These are phyloP conservation scores for Corythoichthys haematopterus DNA, from an alignment of 2,113 vertebrate species.

Conservation along the genomic window DNA sequence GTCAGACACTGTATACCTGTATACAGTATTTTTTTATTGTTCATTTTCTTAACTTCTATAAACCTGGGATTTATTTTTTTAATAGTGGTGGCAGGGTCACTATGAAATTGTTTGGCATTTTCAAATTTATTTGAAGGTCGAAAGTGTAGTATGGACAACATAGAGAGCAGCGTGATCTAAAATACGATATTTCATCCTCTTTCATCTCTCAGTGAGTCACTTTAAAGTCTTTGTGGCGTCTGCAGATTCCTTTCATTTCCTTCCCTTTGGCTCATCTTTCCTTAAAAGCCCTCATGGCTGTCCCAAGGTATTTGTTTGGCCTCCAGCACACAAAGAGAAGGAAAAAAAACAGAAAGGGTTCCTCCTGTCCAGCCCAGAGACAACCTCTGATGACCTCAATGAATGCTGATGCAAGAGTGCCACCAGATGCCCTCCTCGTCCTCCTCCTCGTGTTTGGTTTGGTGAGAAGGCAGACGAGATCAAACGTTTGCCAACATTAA, in stretches of 20 bases:
- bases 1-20: no score
- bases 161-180: not conserved
- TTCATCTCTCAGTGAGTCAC: conserved; percentile 1
- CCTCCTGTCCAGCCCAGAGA: not conserved
- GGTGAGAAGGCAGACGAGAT: not conserved
- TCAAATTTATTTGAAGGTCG: not conserved
- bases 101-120: no score
- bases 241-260: conserved; percentile 3
- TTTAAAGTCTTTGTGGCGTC: not conserved
- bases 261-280: conserved; percentile 4
- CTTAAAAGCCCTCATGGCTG: conserved; percentile 2
- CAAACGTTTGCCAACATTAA: not conserved
- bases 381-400: not conserved
- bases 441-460: not conserved
- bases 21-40: no score
- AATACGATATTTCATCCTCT: not conserved
- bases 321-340: not conserved
- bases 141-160: not conserved
- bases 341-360: not conserved
- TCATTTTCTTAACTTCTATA: no score
- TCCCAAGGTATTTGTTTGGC: not conserved
- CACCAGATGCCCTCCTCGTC: not conserved
- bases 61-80: not conserved
- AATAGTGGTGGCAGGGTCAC: no score
- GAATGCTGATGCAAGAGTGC: not conserved